Evolutionary conservation across 2,888 invertebrate genomes (phyloP), one percentile per base, ranked within the genome.

Genomic region (Philereme transversata): DNA sequence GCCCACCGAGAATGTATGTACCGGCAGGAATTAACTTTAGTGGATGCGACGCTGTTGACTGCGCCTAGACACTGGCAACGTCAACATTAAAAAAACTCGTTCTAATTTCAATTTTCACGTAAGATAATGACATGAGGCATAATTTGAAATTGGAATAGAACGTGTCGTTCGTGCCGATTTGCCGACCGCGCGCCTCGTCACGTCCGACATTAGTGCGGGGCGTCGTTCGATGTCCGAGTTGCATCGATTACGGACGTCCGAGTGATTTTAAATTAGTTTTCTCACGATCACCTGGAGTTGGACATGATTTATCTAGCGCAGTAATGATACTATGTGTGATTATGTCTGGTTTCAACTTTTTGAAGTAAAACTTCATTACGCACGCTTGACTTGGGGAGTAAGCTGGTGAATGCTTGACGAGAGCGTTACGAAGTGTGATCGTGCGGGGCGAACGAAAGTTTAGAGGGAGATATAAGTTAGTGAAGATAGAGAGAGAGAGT

Each of bases 151-250:
- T 58, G 62, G 74, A 22, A 6, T 40, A 8, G 7, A 72, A 77
- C 78, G 77, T 77, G 76, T 64, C 64, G 57, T 69, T 61, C 67
- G 64, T 59, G 72, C 64, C 64, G 73, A 76, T 76, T 72, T 71
- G 65, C 49, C 44, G 71, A 71, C 54, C 73, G 68, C 66, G 69
- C 69, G 67, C 67, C 65, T 60, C 63, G 73, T 72, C 78, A 78
- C 77, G 78, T 76, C 68, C 71, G 55, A 58, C 67, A 74, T 72
- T 74, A 70, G 70, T 69, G 63, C 56, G 60, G 62, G 62, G 69
- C 62, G 22, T 66, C 60, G 55, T 67, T 43, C 50, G 54, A 58
- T 58, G 62, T 65, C 59, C 57, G 55, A 50, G 47, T 51, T 57
- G 56, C 62, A 65, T 62, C 66, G 68, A 71, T 71, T 71, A 65